Evolutionary conservation across 2,797 vertebrate genomes (phyloP), one percentile per base, ranked within the genome.

Genomic region (Amazonetta brasiliensis): DNA sequence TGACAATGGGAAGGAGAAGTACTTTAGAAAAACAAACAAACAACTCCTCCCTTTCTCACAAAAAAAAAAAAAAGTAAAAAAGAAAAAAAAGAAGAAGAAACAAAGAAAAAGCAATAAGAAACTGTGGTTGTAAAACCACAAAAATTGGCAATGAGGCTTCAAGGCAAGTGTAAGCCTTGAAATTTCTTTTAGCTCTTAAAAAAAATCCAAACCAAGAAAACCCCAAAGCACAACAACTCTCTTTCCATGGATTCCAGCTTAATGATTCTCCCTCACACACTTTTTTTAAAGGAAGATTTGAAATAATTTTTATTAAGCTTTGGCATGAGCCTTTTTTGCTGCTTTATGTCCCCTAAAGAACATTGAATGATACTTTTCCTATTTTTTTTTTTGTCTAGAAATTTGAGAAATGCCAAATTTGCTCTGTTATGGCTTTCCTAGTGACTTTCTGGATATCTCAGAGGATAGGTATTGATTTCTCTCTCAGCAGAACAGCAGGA

Each of bases 11-110:
- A 92, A 94, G 88, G 87, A 90, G 66, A 92, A 96, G 81, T 96
- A 86, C 55, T 96, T 85, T 67, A 96, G 74, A 92, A 96, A 96
- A 96, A 95, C 55, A 96, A 96, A 93, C 90, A 95, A 97, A 78
- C 66, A 68, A 78, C 95, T 86, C 92, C 94, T 87, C 92, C 92
- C 63, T 77, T 59, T 52, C 50, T 60, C 26, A 23, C 52, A 48
- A 68, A 43, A 62, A n/a, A 22, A 22, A 41, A 43, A 8, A 15
- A 21, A 18, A 5, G 3, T 9, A 44, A 10, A 28, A 8, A 16
- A 4, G 20, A 48, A 23, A 23, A 50, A 50, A 4, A 23, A 9
- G 19, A 31, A 26, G 48, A 25, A 48, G 23, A 48, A 25, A 25
- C 23, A 67, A 44, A 41, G 5, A 60, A 79, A 79, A 68, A 30